Evolutionary conservation across 2,797 vertebrate species (phyloP), one percentile per base, ranked within the genome.

Genomic region (Peromyscus eremicus): DNA sequence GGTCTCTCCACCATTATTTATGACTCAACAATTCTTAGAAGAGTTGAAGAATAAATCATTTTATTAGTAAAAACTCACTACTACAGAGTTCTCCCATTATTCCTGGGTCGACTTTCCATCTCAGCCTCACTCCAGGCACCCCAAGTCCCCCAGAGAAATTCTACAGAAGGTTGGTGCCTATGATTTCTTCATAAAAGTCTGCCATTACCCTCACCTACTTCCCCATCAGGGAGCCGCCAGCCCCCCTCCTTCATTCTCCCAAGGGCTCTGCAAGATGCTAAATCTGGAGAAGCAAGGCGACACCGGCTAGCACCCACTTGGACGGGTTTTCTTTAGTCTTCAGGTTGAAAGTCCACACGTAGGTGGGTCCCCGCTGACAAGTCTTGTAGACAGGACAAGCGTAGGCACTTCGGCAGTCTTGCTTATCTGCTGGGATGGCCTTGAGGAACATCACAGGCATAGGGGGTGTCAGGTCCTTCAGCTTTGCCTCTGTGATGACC

Each of bases 261-360:
- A 14, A 17, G 19, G 49, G 6, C 21, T 88, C 79, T 52, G 80
- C 21, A 73, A 13, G 62, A 77, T 70, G 49, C 97, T 99, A 99
- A 89, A 97, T 94, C 98, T 99, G 99, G 23, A 99, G 98, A 27
- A 99, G 99, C 95, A 99, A 94, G 0, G 99, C 99, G 23, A 99
- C 99, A 0, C 99, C 99, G 43, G 99, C 99, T 0, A 99, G 98
- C 34, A 99, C 99, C 99, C 99, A 99, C 97, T 99, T 99, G 83
- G 99, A 99, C 0, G 99, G 98, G 2, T 97, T 99, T 40, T 99
- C 99, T 98, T 99, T 99, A 29, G 99, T 99, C 98, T 99, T 99
- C 32, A 99, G 98, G 97, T 99, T 99, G 75, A 99, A 99, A 29
- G 99, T 99, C 99, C 99, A 99, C 4, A 99, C 98, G 0, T 99